These are phyloP conservation scores for Pipra filicauda DNA, from an alignment of 2,113 vertebrate genomes.

Conservation along the genomic window DNA sequence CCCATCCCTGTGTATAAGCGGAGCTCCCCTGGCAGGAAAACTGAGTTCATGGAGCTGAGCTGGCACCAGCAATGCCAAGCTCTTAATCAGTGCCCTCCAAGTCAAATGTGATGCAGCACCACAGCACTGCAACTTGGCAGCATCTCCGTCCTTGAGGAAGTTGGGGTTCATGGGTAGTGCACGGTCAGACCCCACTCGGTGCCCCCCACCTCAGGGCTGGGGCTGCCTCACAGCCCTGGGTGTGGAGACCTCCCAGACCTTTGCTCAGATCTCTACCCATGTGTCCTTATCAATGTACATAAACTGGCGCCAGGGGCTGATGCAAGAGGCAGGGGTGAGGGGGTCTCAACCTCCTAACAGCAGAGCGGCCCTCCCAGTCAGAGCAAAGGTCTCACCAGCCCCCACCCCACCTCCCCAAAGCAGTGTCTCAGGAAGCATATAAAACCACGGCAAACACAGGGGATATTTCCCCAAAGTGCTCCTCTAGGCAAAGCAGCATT, in stretches of 20 bases:
- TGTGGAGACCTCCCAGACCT: conserved; percentile 7
- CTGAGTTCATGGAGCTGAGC: background rate
- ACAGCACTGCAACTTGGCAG: background rate
- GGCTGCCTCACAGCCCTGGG: background rate
- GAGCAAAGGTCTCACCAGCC: background rate
- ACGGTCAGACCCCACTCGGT: fast-evolving
- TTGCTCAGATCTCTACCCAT: conserved; percentile 13
- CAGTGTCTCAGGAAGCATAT: fast-evolving
- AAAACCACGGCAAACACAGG: background rate
- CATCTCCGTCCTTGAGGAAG: background rate
- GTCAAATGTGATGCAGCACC: fast-evolving
- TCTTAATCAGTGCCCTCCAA: background rate
- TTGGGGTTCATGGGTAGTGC: fast-evolving
- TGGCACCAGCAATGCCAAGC: background rate
- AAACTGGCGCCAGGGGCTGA: background rate
- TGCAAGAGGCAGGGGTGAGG: conserved; percentile 16
- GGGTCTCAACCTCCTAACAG: background rate
- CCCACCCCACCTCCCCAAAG: background rate
- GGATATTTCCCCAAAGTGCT: background rate
- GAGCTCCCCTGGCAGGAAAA: fast-evolving
- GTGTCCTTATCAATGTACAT: conserved; percentile 47
- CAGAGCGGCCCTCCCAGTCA: background rate
- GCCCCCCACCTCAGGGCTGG: background rate
- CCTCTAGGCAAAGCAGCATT: background rate
- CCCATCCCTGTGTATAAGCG: background rate